A percentile compares a stretch with the other conserved stretches of the same genome.
phyloP scores from a whole-genome alignment of 2,888 invertebrate species.

The Lithophane ornitopus region DNA sequence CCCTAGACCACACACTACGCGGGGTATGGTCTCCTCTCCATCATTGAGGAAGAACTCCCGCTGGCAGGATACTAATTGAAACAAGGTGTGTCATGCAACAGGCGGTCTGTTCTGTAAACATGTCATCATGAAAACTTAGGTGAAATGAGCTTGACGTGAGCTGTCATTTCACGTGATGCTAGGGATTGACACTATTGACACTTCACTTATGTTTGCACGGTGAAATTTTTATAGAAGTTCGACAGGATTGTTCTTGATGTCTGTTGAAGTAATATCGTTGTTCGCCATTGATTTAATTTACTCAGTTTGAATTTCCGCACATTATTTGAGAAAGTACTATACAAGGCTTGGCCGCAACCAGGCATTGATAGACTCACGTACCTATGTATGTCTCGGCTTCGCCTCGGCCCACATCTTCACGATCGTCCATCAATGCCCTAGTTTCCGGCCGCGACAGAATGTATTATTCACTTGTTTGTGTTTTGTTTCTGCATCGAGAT shows the following conservation, averaged over 20 bases:
- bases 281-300: too few relatives aligned
- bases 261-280: neutral
- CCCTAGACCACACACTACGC: slow-evolving; percentile 60
- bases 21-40: slow-evolving; percentile 3
- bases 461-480: too few relatives aligned
- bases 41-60: slow-evolving; percentile 19
- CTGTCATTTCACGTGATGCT: too few relatives aligned
- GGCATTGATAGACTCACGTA: too few relatives aligned
- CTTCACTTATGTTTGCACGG: neutral
- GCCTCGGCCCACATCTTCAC: too few relatives aligned
- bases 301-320: too few relatives aligned
- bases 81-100: slow-evolving; percentile 5
- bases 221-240: neutral
- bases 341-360: too few relatives aligned
- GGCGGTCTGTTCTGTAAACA: neutral
- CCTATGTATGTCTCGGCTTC: too few relatives aligned
- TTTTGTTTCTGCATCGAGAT: neutral
- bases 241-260: neutral
- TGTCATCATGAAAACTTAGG: neutral
- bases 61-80: slow-evolving; percentile 27
- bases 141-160: too few relatives aligned
- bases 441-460: too few relatives aligned
- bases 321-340: too few relatives aligned
- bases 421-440: too few relatives aligned
- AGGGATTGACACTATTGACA: neutral